Evolutionary conservation across 1,140 invertebrate species (phyloP), one percentile per base, ranked within the genome.

Genomic region (Nasonia vitripennis): DNA sequence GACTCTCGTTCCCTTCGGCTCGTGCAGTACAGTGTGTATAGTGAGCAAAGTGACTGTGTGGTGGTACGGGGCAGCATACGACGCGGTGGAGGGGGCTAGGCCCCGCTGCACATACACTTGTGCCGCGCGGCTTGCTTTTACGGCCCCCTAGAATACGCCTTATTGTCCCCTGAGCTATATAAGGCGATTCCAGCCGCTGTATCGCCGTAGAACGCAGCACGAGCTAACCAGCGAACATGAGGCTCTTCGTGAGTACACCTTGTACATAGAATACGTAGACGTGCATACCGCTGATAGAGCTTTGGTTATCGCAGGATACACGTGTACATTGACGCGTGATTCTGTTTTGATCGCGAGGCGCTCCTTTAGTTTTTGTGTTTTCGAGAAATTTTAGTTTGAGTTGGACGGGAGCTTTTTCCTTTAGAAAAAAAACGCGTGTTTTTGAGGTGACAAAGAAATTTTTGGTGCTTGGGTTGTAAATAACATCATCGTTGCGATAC

Each of bases 91-190:
- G 81, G 73, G 86, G 80, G 55, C 2, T 20, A 62, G 55, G 51
- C 41, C 75, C 81, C 81, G 79, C 83, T 80, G 80, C 78, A 81
- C 79, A 75, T 75, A 87, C 74, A 77, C 81, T 82, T 86, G 55
- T 78, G 73, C 86, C 51, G 68, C 70, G 84, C 81, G 37, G 83
- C 48, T 73, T 34, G 48, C 78, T 85, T 85, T 85, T 85, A 85
- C 84, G 84, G 79, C 71, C 80, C 80, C 85, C 73, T 68, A 78
- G 84, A 82, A 81, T 86, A 86, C 83, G 81, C 86, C 51, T 83
- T 89, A 90, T 89, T 90, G 89, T 90, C 88, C 84, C 89, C 73
- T 80, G 86, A 82, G 85, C 90, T 92, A 92, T 92, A 92, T 91
- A 92, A 92, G 83, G 88, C 89, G 88, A 87, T 86, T 67, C 81